These are phyloP conservation scores for Elgonia sp. DNA, from an alignment of 2,888 invertebrate species.

Conservation along the genomic window DNA sequence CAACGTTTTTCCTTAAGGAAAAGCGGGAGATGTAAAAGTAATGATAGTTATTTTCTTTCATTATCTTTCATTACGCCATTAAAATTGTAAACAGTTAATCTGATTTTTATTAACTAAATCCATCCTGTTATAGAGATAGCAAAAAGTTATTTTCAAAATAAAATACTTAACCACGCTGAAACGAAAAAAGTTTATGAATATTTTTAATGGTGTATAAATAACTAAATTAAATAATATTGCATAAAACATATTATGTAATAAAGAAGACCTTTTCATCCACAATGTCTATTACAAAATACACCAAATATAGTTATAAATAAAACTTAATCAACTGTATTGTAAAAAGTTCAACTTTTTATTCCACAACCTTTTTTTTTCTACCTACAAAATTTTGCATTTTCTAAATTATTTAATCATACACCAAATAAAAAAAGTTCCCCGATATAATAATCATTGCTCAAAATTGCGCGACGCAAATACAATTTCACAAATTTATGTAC, in stretches of 20 bases:
- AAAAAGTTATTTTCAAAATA: constrained; percentile 25
- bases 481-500: constrained; percentile 14
- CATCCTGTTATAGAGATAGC: constrained; percentile 19
- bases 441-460: too few species aligned
- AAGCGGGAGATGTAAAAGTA: constrained; percentile 39
- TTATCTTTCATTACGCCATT: constrained; percentile 60
- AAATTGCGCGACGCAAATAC: neutral
- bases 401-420: too few species aligned
- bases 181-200: neutral
- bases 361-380: too few species aligned
- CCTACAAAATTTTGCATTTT: too few species aligned
- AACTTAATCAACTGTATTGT: too few species aligned
- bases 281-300: neutral
- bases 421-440: too few species aligned
- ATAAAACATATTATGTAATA: constrained; percentile 6
- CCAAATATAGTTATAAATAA: too few species aligned
- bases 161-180: neutral
- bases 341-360: too few species aligned
- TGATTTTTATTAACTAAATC: constrained; percentile 55
- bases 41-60: constrained; percentile 61
- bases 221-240: constrained; percentile 5
- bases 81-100: constrained; percentile 50
- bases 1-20: constrained; percentile 38
- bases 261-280: neutral
- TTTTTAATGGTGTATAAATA: constrained; percentile 15